Conservation (phyloP, 37 sponge, comb jelly and placozoan genomes). For the Tethya wilhelma region DNA sequence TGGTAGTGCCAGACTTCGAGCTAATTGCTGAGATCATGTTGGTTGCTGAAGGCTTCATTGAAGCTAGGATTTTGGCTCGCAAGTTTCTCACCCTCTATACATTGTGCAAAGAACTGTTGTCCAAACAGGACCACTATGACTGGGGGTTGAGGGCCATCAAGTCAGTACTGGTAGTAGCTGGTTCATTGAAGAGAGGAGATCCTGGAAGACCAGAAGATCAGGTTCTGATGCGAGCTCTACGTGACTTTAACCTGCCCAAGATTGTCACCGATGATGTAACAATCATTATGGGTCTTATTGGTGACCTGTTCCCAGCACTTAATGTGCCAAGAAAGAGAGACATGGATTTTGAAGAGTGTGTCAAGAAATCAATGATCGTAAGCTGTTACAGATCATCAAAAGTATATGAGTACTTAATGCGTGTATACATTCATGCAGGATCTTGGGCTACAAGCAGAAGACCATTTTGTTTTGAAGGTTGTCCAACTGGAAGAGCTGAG, state of each 20-base stretch:
- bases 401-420: too few relatives aligned
- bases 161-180: constrained; percentile 99
- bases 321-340: constrained; percentile 98
- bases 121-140: constrained; percentile 98
- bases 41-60: constrained; percentile 98
- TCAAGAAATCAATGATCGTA: constrained; percentile 83
- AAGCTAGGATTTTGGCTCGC: constrained; percentile 91
- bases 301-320: constrained; percentile 97
- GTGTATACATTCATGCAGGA: constrained; percentile 69
- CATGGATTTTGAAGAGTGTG: constrained; percentile 86
- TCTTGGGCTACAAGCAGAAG: constrained; percentile 94
- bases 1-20: constrained; percentile 99
- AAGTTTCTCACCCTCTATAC: constrained; percentile 98
- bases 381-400: too few relatives aligned
- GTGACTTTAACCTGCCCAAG: constrained; percentile 99
- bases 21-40: constrained; percentile 99
- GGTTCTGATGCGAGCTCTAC: constrained; percentile 96
- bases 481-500: constrained; percentile 96
- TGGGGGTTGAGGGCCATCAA: constrained; percentile 99
- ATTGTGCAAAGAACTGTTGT: constrained; percentile 89
- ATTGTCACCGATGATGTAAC: constrained; percentile 97
- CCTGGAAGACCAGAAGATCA: constrained; percentile 94
- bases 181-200: constrained; percentile 96
- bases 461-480: constrained; percentile 95
- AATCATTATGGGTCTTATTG: constrained; percentile 98